Base-by-base conservation (phyloP, 2,888 invertebrate species). In the Pterostichus madidus region DNA sequence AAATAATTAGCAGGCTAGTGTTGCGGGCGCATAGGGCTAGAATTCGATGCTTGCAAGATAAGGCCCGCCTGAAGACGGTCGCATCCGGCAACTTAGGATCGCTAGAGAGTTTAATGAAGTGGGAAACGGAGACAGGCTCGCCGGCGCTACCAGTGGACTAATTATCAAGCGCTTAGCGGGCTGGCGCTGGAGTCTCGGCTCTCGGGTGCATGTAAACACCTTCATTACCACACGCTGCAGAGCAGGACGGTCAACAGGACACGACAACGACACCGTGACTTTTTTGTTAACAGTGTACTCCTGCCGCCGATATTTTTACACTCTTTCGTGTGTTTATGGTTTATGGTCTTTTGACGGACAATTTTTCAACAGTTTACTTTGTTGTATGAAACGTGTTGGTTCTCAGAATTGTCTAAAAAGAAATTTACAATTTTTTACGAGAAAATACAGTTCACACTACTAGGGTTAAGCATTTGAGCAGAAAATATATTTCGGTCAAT, bases 171-270 rank as follows among this genome's bases (percentile, higher is more conserved):
- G 81, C 81, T 81, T 81, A 81, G 61, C 59, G 61, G 46, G 15
- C 44, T 24, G 39, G 35, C 59, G 44, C 39, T 10, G 44, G 15
- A 44, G 11, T n/a, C 44, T 35, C 11, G 53, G 15, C 53, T 61
- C 61, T 80, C 31, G 39, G 80, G 68, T 52, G 81, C 81, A 81
- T 81, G 81, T 81, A 81, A 81, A 81, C 81, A 81, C 81, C 81
- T 81, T 81, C 81, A 81, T 81, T 81, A 81, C 32, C 3, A 32
- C n/a, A 13, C n/a, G n/a, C 5, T 24, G 32, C 32, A 59, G 31
- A 7, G 31, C 8, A 24, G 31, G 59, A 31, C 7, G 5, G 6
- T 8, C 39, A 39, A 39, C 39, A 39, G 39, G 39, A 8, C 5
- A 39, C 39, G 39, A 39, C 5, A 39, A 8, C 8, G 39, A 2